phyloP scores from a whole-genome alignment of 2,113 vertebrate species.

The Dromas ardeola region DNA sequence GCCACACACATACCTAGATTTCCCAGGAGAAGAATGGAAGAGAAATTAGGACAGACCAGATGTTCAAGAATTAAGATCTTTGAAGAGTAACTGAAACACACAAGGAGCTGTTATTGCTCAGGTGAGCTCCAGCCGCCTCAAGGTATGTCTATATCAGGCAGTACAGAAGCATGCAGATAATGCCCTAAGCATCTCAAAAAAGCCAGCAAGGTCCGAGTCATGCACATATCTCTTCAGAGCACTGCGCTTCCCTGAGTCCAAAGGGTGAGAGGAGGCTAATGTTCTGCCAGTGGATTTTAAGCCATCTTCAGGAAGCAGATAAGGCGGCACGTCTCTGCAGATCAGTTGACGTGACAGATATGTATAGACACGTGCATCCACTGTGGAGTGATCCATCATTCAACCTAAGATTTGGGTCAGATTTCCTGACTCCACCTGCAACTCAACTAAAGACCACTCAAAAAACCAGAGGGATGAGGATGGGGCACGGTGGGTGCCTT shows the following conservation, averaged over 20 bases:
- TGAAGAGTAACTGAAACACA: neutral
- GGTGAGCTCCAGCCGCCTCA: slow-evolving; percentile 1
- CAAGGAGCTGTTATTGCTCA: neutral
- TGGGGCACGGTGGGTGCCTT: rapidly evolving
- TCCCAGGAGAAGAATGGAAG: slow-evolving; percentile 16
- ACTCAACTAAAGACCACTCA: neutral
- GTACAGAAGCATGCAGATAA: neutral
- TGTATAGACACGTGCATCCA: neutral
- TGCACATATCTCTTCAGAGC: neutral
- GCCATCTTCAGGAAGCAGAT: neutral
- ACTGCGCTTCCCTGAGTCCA: neutral
- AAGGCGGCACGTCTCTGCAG: neutral
- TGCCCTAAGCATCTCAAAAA: neutral
- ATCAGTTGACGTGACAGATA: neutral
- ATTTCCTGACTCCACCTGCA: neutral
- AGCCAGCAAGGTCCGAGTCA: neutral
- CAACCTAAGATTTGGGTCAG: neutral
- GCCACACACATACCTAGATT: neutral
- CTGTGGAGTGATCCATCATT: neutral
- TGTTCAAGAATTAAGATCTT: slow-evolving; percentile 13
- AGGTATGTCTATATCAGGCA: neutral
- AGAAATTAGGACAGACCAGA: slow-evolving; percentile 30
- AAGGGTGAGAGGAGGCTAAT: neutral
- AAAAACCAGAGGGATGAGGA: neutral
- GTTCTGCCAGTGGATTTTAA: neutral